Evolutionary conservation across 2,113 vertebrate genomes (phyloP), one percentile per base, ranked within the genome.

Genomic region (Micronycteris hirsuta): DNA sequence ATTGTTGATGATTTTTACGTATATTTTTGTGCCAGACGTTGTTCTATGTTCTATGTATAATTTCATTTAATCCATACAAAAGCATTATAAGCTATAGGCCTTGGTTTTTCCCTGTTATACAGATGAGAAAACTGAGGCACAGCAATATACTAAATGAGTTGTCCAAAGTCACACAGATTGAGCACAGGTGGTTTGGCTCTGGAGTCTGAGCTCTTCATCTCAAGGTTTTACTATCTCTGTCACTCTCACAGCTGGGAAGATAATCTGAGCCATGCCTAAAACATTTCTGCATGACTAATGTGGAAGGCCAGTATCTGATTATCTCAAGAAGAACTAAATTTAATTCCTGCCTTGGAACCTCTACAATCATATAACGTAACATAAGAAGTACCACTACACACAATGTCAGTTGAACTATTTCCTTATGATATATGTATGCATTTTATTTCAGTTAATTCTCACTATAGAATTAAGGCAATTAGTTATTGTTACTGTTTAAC

Each of bases 371-470:
- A 20, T 67, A 58, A 80, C 28, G n/a, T 65, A 86, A 94, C 77
- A 41, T 70, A 24, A 87, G 41, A 76, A 84, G 15, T 20, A 61
- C 1, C 56, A 43, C 16, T 33, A 33, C 28, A 71, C 5, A 47
- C 45, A 71, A 6, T 38, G 36, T 68, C 28, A 54, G 5, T 73
- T 78, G 16, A 86, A 22, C 83, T 83, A 82, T 3, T 86, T 80
- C 2, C 13, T 52, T 52, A 26, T 24, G 13, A 86, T 80, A 70
- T 61, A 52, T 78, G 3, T 17, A 14, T 68, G 0, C 16, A 56
- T 78, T 94, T 92, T 8, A 80, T 87, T 96, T 58, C 26, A 86
- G 78, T 80, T 91, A 28, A 85, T 94, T 85, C 11, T 93, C 20
- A 41, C 5, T 15, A 65, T n/a, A 52, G 91, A 92, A 71, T 36